Evolutionary conservation across 2,113 vertebrate species (phyloP).

Genomic region (Uria lomvia): DNA sequence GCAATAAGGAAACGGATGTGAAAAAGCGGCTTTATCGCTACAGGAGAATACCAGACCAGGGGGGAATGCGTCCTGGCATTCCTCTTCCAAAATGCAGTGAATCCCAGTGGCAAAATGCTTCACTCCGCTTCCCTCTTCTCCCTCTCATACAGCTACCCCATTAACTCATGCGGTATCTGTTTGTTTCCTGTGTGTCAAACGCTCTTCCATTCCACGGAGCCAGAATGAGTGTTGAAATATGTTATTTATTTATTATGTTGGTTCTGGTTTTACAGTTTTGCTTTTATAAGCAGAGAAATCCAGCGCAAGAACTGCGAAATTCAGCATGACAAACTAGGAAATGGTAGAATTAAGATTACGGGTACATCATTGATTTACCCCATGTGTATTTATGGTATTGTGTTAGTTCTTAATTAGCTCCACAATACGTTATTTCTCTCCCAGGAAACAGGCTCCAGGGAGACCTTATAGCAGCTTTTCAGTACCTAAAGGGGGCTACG

Average conservation of each 20-base stretch:
- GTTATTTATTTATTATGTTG: background rate
- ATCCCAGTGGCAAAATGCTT: background rate
- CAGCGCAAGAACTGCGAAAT: background rate
- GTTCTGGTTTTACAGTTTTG: background rate
- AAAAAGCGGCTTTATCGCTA: background rate
- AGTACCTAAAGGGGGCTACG: background rate
- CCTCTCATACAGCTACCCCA: background rate
- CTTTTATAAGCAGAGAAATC: background rate
- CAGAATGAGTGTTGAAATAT: background rate
- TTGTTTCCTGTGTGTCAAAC: rapidly evolving
- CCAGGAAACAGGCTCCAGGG: background rate
- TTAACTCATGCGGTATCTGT: background rate
- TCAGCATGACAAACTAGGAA: background rate
- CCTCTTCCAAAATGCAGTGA: background rate
- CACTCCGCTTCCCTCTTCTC: background rate
- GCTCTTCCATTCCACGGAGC: background rate
- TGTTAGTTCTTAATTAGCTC: background rate
- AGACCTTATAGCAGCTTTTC: background rate
- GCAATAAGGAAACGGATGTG: background rate
- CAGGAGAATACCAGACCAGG: background rate
- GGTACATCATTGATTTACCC: background rate
- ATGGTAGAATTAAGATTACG: background rate
- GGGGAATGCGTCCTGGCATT: background rate
- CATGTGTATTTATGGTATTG: background rate
- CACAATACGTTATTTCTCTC: background rate